Base-by-base conservation (phyloP, 2,888 invertebrate species). In the Acanthoscelides obtectus region DNA sequence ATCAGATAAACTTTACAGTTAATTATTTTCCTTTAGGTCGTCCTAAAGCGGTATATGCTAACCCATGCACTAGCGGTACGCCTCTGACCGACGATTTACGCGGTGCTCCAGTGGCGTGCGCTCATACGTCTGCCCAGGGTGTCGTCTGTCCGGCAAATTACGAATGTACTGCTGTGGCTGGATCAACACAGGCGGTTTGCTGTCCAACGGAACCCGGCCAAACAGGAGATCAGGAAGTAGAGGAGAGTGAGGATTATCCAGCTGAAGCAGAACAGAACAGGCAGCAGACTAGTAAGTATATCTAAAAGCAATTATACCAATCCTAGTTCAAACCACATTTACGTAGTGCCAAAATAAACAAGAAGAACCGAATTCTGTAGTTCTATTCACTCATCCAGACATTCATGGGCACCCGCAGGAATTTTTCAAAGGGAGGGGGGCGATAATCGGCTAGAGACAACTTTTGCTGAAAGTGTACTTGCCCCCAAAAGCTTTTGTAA, bases 41-140 rank as follows among this genome's bases (percentile, higher is more conserved):
- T 22, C 91, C 92, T 0, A 90, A 90, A 79, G 88, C 91, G 66
- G 88, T 92, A 0, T 93, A 94, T 81, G 91, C 92, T n/a, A 94
- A 93, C 81, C 94, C 94, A 0, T 95, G 94, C 79, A 88, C 89
- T 8, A 83, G 88, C 2, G 94, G 94, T 1, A 89, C 90, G 0
- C 94, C 94, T 0, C 86, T 93, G 22, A 90, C 91, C 0, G 92
- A 94, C 77, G 88, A 90, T 19, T 80, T 84, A 1, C 89, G 89
- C 17, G 92, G 91, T 19, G 83, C 84, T 17, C 85, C 85, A 20
- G 83, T 86, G 63, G 82, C 84, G 19, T 84, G 82, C 70, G 83
- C 81, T n/a, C 76, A 83, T 22, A 76, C 63, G 82, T 86, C 78
- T n/a, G 83, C 82, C 75, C 83, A 83, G 71, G 86, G 85, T 20